phyloP scores from a whole-genome alignment of 2,888 invertebrate genomes.

The Synergus itoensis region DNA sequence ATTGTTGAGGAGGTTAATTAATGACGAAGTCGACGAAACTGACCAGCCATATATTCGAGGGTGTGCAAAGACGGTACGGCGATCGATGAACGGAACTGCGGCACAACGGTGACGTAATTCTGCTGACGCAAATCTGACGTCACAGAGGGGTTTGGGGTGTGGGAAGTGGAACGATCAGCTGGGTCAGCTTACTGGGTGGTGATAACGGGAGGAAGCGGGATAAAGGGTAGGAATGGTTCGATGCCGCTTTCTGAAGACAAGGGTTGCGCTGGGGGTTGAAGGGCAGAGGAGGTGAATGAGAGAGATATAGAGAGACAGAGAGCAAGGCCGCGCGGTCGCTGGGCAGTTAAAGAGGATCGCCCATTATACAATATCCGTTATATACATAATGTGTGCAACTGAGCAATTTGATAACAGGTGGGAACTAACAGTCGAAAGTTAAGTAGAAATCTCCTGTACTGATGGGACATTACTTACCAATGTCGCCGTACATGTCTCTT shows the following conservation, averaged over 20 bases:
- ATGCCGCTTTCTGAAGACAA: slow-evolving; percentile 75
- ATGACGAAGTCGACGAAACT: slow-evolving; percentile 22
- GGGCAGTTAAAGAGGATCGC: slow-evolving; percentile 60
- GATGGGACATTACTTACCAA: slow-evolving; percentile 1
- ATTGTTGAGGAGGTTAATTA: not conserved
- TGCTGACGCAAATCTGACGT: slow-evolving; percentile 72
- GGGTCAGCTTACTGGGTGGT: slow-evolving; percentile 73
- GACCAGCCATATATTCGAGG: slow-evolving; percentile 32
- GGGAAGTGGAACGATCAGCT: slow-evolving; percentile 58
- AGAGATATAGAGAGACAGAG: slow-evolving; percentile 47
- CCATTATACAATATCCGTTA: slow-evolving; percentile 45
- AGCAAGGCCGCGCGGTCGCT: slow-evolving; percentile 57
- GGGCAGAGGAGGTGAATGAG: slow-evolving; percentile 77
- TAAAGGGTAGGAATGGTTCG: slow-evolving; percentile 78
- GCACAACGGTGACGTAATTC: slow-evolving; percentile 74
- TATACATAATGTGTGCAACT: not conserved
- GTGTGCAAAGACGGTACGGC: slow-evolving; percentile 41
- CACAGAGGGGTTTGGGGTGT: slow-evolving; percentile 55
- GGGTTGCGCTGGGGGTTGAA: slow-evolving; percentile 76
- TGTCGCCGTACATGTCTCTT: not conserved
- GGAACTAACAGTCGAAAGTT: not conserved
- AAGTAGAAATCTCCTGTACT: not conserved
- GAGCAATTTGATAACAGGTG: slow-evolving; percentile 6
- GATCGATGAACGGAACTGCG: slow-evolving; percentile 77
- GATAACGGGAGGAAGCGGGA: slow-evolving; percentile 77